Conservation (phyloP, 2,113 vertebrate species). For the human region GRCh38 chr20:25046501-25047000, state of each 20-base stretch:
- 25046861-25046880: neutral
- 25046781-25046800: too few relatives aligned
- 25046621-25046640: neutral
- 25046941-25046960: too few relatives aligned
- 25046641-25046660: neutral
- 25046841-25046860: neutral
- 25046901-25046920: neutral
- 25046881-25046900: neutral
- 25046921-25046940: neutral
- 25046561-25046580: neutral
- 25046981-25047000: neutral
- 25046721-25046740: too few relatives aligned
- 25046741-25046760: too few relatives aligned
- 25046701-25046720: too few relatives aligned
- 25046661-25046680: neutral
- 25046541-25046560: neutral
- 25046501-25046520: neutral
- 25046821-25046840: neutral
- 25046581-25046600: neutral
- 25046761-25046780: neutral
- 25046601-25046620: neutral
- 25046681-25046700: neutral
- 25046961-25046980: too few relatives aligned
- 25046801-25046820: neutral
- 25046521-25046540: neutral